Evolutionary conservation across 1,140 invertebrate genomes (phyloP).

Genomic region (Mamestra configurata): DNA sequence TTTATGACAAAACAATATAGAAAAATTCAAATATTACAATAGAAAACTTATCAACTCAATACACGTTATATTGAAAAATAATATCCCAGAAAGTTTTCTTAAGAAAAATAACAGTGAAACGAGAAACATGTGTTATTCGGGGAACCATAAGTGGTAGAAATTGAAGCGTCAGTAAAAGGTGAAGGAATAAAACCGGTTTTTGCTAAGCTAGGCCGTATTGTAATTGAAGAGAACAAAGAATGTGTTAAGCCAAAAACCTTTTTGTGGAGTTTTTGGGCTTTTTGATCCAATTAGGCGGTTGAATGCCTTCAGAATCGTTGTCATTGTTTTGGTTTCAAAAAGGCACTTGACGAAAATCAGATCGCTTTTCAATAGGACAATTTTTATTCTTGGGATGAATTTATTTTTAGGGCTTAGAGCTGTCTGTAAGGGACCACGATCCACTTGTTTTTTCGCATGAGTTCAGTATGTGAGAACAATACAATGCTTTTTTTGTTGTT

Average conservation of each 20-base stretch:
- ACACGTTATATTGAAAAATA: slow-evolving; percentile 43
- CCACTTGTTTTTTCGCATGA: no score
- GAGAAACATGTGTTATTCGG: background rate
- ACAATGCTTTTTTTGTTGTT: no score
- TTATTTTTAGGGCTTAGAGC: background rate
- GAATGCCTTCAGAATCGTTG: background rate
- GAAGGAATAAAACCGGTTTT: slow-evolving; percentile 7
- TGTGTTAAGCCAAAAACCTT: slow-evolving; percentile 23
- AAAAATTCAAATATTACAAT: slow-evolving; percentile 43
- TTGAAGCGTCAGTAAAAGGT: background rate
- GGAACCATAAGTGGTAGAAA: background rate
- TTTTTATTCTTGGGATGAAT: background rate
- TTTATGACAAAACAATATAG: slow-evolving; percentile 23
- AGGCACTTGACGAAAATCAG: background rate
- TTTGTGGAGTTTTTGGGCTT: slow-evolving; percentile 4
- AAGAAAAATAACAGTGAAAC: background rate
- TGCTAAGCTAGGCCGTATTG: slow-evolving; percentile 16
- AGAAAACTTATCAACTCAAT: slow-evolving; percentile 7
- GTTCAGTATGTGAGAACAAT: no score
- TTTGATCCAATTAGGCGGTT: slow-evolving; percentile 27
- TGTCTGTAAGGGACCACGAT: no score
- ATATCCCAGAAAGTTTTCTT: slow-evolving; percentile 4
- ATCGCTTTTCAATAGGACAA: background rate
- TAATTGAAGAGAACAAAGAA: slow-evolving; percentile 22
- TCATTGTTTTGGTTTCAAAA: background rate